phyloP scores from a whole-genome alignment of 2,113 vertebrate genomes.

The Empidonax alnorum region DNA sequence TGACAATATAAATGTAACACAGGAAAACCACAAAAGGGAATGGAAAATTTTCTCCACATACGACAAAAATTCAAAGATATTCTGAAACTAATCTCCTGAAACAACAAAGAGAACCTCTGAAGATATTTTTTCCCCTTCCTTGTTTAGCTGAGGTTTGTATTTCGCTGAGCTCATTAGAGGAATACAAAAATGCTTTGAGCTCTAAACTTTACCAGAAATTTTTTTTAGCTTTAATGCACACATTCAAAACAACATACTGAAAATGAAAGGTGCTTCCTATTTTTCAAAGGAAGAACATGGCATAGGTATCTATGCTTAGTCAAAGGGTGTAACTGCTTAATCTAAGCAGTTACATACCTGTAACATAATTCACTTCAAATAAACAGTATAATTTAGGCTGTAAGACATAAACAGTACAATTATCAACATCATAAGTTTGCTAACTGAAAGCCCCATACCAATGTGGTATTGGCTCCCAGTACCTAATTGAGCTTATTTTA shows the following conservation, averaged over 20 bases:
- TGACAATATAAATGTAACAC: neutral
- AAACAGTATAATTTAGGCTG: neutral
- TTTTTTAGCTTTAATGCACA: neutral
- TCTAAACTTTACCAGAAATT: neutral
- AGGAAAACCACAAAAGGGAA: neutral
- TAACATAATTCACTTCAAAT: neutral
- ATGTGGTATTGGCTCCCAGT: neutral
- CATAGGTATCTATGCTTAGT: neutral
- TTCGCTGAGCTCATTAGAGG: neutral
- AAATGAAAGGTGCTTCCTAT: neutral
- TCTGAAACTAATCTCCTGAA: neutral
- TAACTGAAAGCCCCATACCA: neutral
- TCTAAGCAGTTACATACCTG: neutral
- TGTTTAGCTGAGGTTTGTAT: neutral
- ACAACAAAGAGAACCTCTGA: neutral
- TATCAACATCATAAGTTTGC: neutral
- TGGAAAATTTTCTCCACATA: fast-evolving
- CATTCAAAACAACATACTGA: neutral
- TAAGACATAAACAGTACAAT: neutral
- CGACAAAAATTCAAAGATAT: neutral
- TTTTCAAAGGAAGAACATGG: neutral
- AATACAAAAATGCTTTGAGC: neutral
- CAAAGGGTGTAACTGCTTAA: neutral
- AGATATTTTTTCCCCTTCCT: neutral
- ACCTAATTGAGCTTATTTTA: neutral